Conservation (phyloP, 1,140 invertebrate species). For the Frieseomelitta varia region DNA sequence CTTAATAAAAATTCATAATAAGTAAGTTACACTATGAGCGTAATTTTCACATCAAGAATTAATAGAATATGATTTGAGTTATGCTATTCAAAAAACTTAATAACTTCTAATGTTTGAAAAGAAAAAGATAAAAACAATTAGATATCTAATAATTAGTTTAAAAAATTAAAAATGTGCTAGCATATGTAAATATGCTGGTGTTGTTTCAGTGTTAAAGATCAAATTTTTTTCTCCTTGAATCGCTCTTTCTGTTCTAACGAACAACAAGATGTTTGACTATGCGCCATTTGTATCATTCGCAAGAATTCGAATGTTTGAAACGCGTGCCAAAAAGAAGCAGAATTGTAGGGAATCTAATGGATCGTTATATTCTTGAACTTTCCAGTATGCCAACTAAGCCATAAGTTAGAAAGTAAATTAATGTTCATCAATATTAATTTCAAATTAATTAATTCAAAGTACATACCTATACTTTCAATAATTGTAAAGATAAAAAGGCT, state of each 20-base stretch:
- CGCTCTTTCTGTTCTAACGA: not conserved
- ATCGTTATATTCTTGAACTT: constrained; percentile 40
- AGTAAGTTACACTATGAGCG: too few relatives aligned
- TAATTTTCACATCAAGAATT: too few relatives aligned
- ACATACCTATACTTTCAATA: not conserved
- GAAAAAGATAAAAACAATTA: not conserved
- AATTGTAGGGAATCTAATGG: constrained; percentile 20
- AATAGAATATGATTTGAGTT: too few relatives aligned
- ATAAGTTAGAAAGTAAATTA: constrained; percentile 34
- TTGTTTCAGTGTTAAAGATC: too few relatives aligned
- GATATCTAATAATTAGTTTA: not conserved
- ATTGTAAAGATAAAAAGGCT: not conserved
- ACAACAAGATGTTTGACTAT: not conserved
- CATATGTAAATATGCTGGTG: too few relatives aligned
- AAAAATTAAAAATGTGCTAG: too few relatives aligned
- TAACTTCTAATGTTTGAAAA: not conserved
- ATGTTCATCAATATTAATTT: not conserved
- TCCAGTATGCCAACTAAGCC: constrained; percentile 42
- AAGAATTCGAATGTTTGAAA: not conserved
- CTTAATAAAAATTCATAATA: too few relatives aligned
- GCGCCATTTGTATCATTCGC: not conserved
- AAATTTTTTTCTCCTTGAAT: not conserved
- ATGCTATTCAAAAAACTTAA: too few relatives aligned
- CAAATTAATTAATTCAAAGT: not conserved
- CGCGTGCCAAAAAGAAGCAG: constrained; percentile 21